A percentile compares a stretch with the other conserved stretches of the same genome.
These are phyloP conservation scores for Anthopleura sola DNA, from an alignment of 64 coral and sea anemone species.

Conservation along the genomic window DNA sequence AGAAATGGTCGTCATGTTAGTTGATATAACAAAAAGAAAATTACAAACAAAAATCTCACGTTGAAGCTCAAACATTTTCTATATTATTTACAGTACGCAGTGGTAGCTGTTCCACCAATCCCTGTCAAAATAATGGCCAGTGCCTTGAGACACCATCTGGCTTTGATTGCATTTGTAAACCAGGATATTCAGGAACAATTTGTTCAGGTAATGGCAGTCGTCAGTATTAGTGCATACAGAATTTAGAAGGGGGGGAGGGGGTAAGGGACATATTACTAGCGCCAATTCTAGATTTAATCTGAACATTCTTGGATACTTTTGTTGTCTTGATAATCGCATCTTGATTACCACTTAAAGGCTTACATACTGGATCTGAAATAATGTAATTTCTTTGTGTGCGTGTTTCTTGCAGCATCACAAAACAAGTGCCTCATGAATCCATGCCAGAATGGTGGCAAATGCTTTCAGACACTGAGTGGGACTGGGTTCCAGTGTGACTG, in stretches of 20 bases:
- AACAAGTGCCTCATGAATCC: conserved; percentile 73
- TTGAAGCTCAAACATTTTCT: background rate
- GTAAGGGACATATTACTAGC: too few species aligned
- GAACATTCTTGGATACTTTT: too few species aligned
- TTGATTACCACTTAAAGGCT: too few species aligned
- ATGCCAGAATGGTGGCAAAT: conserved; percentile 70
- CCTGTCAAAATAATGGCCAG: conserved; percentile 80
- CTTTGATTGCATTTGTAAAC: conserved; percentile 70
- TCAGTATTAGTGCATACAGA: background rate
- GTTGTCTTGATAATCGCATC: too few species aligned
- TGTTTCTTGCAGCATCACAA: conserved; percentile 30
- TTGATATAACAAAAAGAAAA: background rate
- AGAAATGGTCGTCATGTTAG: background rate
- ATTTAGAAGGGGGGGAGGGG: too few species aligned
- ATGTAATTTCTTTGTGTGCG: background rate
- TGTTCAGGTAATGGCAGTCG: conserved; percentile 56
- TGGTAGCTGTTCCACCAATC: conserved; percentile 61
- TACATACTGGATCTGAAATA: too few species aligned
- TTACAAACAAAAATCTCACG: background rate
- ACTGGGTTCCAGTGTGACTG: conserved; percentile 77
- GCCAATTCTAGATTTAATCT: too few species aligned
- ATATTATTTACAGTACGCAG: conserved; percentile 18
- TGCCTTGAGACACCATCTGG: conserved; percentile 68
- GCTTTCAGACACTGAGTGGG: conserved; percentile 62
- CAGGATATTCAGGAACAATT: conserved; percentile 58